Base-by-base conservation (phyloP, 2,113 vertebrate species). In the Mugil cephalus region DNA sequence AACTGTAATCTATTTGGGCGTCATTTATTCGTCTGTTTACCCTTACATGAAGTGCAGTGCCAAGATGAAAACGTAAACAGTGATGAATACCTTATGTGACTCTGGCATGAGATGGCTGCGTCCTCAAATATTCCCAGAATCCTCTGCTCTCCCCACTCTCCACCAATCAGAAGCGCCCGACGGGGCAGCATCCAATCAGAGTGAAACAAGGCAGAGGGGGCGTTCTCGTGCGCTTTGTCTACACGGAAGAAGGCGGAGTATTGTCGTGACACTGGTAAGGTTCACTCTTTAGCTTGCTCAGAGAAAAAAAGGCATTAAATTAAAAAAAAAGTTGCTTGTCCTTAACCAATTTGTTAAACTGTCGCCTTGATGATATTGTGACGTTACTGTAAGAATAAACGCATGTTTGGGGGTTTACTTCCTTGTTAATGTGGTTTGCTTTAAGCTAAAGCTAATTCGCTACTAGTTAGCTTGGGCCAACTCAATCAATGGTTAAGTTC, bases 161-260 rank as follows among this genome's bases (percentile, higher is more conserved):
- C 8, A 4, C 85, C 84, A 89, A 85, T 89, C 85, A 74, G 1
- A 71, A 1, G 1, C 2, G n/a, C 1, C 0, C 3, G 45, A 39
- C 1, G 30, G 30, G n/a, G 35, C 13, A 10, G 55, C 7, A 39
- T 67, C 94, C 91, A 94, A 93, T 94, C 87, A 91, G 10, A 80
- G 17, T 6, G 55, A 45, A 83, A 79, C 87, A 91, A 64, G 76
- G 13, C 65, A 45, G 19, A 54, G 2, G 9, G 1, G 8, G 1
- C n/a, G 1, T 19, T 18, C 74, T 73, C 79, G 75, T 82, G 68
- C 60, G 75, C 69, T 8, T 0, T 60, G 13, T 8, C 0, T 9
- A 4, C 12, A 18, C 86, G 80, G 91, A 92, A 93, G 40, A 77
- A 39, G 61, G 11, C 19, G 17, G 45, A 5, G 55, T 56, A 70